Evolutionary conservation across 2,888 invertebrate genomes (phyloP).

Genomic region (Rotaria socialis): DNA sequence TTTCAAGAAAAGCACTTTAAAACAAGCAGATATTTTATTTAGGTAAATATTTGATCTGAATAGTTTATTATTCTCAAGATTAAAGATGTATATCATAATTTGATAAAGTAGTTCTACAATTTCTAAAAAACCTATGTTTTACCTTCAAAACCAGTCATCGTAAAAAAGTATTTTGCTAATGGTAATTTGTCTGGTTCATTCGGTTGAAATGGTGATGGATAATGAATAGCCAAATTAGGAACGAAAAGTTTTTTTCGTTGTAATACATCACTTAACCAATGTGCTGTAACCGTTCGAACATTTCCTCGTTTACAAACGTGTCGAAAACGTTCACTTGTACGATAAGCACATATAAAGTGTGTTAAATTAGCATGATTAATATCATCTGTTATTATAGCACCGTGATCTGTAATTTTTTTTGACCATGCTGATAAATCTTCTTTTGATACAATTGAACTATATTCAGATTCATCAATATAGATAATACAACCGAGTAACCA

Average conservation of each 20-base stretch:
- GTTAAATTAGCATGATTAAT: slow-evolving; percentile 80
- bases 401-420: slow-evolving; percentile 71
- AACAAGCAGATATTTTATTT: too few species aligned
- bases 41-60: too few species aligned
- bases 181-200: slow-evolving; percentile 27
- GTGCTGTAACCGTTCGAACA: slow-evolving; percentile 60
- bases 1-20: too few species aligned
- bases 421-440: slow-evolving; percentile 38
- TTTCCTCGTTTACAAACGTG: slow-evolving; percentile 63
- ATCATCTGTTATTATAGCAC: slow-evolving; percentile 77
- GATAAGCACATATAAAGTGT: slow-evolving; percentile 83
- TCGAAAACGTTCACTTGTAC: slow-evolving; percentile 82
- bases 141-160: slow-evolving; percentile 78
- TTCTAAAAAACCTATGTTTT: slow-evolving; percentile 57
- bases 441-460: slow-evolving; percentile 26
- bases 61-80: too few species aligned
- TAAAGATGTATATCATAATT: too few species aligned
- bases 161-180: slow-evolving; percentile 45
- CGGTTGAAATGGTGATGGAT: slow-evolving; percentile 66
- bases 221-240: slow-evolving; percentile 87
- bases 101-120: too few species aligned
- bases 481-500: slow-evolving; percentile 89
- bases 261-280: slow-evolving; percentile 86
- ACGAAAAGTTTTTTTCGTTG: slow-evolving; percentile 77
- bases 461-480: slow-evolving; percentile 62